phyloP scores from a whole-genome alignment of 2,797 vertebrate species.

The Bryconaethiops microstoma region DNA sequence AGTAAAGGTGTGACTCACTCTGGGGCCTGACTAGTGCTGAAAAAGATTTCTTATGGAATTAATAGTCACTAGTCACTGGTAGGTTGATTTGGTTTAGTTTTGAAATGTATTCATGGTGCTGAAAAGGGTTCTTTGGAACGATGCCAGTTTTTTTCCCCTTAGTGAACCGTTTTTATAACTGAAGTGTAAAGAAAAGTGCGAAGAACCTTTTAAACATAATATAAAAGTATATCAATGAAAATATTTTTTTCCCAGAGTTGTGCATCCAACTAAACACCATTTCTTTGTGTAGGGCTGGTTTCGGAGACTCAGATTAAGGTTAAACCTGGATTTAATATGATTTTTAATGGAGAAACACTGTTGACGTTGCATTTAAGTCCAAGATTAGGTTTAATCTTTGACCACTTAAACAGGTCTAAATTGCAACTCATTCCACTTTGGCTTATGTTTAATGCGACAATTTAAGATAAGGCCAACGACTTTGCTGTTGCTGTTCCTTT shows the following conservation, averaged over 20 bases:
- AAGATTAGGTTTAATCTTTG: neutral
- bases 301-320: neutral
- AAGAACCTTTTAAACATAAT: no score
- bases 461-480: neutral
- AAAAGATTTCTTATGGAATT: constrained; percentile 29
- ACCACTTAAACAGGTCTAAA: neutral
- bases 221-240: no score
- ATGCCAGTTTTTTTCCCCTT: neutral
- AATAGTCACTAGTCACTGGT: constrained; percentile 27
- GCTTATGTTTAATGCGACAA: neutral
- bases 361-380: neutral
- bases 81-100: constrained; percentile 6
- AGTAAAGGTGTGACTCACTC: constrained; percentile 31
- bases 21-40: constrained; percentile 19
- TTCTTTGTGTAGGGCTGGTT: neutral
- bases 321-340: neutral
- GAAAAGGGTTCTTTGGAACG: neutral
- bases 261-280: no score
- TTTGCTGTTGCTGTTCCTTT: neutral
- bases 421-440: neutral
- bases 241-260: no score
- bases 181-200: neutral
- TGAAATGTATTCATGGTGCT: neutral
- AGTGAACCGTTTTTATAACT: neutral
- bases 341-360: neutral